Conservation (phyloP, 2,797 vertebrate species). For the Pangasius mekongensis region DNA sequence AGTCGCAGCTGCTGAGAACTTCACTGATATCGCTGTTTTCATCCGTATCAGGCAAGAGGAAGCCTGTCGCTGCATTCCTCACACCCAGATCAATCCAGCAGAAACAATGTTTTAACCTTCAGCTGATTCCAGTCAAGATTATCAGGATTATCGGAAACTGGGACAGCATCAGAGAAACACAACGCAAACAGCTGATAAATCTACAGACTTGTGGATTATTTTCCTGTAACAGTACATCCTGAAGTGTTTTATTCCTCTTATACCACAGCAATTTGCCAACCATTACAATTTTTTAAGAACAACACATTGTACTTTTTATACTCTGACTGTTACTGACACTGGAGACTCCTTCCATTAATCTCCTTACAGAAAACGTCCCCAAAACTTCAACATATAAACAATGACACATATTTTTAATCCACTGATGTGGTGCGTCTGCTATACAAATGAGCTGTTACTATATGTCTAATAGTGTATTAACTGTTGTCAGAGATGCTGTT, state of each 20-base stretch:
- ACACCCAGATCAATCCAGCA: slow-evolving; percentile 34
- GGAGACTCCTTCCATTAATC: background rate
- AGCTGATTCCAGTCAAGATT: slow-evolving; percentile 58
- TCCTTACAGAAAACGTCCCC: background rate
- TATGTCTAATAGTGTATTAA: no score
- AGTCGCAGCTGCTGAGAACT: slow-evolving; percentile 57
- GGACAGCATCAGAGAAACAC: no score
- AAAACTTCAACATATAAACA: background rate
- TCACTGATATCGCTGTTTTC: slow-evolving; percentile 72
- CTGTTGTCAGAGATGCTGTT: background rate
- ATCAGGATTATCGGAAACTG: slow-evolving; percentile 11
- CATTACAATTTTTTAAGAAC: background rate
- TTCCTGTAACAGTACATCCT: background rate
- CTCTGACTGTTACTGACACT: background rate
- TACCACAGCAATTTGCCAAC: background rate
- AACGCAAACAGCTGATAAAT: background rate
- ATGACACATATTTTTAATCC: no score
- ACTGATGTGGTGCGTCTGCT: no score
- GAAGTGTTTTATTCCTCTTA: background rate
- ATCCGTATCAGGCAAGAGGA: slow-evolving; percentile 68
- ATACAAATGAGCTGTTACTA: no score
- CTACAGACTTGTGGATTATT: background rate
- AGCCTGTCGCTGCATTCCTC: slow-evolving; percentile 50
- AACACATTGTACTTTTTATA: background rate
- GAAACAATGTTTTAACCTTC: slow-evolving; percentile 53